A percentile compares a stretch with the other conserved stretches of the same genome.
Evolutionary conservation across 2,888 invertebrate genomes (phyloP).

Genomic region (Papilio demoleus): DNA sequence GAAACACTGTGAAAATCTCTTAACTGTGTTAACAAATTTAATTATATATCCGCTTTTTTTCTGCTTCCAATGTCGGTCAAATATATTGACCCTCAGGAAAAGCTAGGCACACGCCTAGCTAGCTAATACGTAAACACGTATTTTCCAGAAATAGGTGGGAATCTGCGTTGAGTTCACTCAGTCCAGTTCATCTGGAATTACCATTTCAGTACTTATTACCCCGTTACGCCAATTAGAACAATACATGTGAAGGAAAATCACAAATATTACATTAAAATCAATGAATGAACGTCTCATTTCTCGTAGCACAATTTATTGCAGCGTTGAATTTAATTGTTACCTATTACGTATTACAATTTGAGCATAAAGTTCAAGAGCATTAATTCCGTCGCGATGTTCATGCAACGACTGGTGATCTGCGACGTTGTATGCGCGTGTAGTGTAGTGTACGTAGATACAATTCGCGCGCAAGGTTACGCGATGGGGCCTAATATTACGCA

Average conservation of each 20-base stretch:
- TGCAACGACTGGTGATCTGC: slow-evolving; percentile 19
- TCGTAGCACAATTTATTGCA: too few relatives aligned
- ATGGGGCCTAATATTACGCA: slow-evolving; percentile 49
- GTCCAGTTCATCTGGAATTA: neutral
- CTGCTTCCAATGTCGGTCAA: too few relatives aligned
- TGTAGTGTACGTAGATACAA: slow-evolving; percentile 44
- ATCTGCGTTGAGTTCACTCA: neutral
- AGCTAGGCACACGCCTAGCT: too few relatives aligned
- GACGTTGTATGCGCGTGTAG: slow-evolving; percentile 43
- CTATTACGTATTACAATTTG: slow-evolving; percentile 8
- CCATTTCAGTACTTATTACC: neutral
- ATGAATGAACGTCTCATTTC: neutral
- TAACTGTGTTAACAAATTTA: too few relatives aligned
- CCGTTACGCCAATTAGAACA: neutral
- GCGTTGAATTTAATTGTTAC: neutral
- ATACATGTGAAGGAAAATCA: neutral
- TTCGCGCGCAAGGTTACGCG: slow-evolving; percentile 54
- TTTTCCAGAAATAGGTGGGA: slow-evolving; percentile 17
- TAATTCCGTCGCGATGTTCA: neutral
- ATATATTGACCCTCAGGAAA: too few relatives aligned
- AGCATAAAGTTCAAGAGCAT: slow-evolving; percentile 11
- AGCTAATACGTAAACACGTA: too few relatives aligned
- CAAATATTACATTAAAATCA: neutral
- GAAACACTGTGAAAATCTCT: too few relatives aligned
- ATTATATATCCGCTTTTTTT: too few relatives aligned